Conservation (phyloP, 2,797 vertebrate genomes). For the Phylloscopus collybita region DNA sequence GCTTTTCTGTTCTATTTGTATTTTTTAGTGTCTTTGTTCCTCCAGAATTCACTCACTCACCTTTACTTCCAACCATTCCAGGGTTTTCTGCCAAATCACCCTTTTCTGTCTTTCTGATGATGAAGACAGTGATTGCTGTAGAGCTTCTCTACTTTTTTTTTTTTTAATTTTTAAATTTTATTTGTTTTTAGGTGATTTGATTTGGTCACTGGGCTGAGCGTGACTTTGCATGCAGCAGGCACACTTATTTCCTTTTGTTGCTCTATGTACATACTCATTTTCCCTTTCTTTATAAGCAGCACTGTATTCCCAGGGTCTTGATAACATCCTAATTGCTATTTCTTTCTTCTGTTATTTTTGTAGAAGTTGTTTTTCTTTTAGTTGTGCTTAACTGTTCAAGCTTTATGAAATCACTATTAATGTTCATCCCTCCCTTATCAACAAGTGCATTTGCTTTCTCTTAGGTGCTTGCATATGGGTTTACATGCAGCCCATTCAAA, state of each 20-base stretch:
- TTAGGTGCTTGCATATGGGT: neutral
- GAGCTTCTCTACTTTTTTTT: neutral
- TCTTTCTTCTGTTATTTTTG: neutral
- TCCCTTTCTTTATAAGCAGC: neutral
- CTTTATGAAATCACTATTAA: neutral
- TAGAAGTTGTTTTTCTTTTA: neutral
- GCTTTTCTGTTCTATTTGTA: neutral
- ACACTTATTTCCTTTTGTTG: neutral
- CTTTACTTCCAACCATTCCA: neutral
- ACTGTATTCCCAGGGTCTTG: neutral
- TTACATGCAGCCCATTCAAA: neutral
- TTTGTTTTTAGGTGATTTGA: neutral
- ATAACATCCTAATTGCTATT: neutral
- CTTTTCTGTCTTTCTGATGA: neutral
- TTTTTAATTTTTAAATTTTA: neutral
- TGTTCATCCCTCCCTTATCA: neutral
- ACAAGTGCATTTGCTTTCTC: neutral
- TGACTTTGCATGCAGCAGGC: neutral
- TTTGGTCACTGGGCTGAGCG: neutral
- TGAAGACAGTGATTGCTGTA: neutral
- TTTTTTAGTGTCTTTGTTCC: neutral
- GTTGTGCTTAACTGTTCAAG: neutral
- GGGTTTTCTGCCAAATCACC: neutral
- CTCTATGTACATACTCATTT: neutral
- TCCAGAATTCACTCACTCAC: neutral